Evolutionary conservation across 2,888 invertebrate genomes (phyloP), one percentile per base, ranked within the genome.

Genomic region (Ectemnius cavifrons): DNA sequence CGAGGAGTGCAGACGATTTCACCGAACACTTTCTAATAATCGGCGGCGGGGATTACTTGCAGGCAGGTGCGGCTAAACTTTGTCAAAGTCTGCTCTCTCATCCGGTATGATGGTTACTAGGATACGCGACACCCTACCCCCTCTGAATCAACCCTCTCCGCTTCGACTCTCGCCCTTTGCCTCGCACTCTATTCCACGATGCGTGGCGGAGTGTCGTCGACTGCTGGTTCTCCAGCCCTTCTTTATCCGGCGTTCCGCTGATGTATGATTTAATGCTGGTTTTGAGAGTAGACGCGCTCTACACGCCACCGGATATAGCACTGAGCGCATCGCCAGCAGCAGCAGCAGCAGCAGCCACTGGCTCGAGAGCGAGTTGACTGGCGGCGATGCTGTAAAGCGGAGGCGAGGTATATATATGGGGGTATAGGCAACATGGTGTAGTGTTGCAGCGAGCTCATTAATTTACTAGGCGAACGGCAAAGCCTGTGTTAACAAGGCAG

Each of bases 361-460:
- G 37, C 37, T 37, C 37, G 37, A 6, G 68, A 84, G 23, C 23
- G 23, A 3, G 23, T 23, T 23, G 75, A 82, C 72, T 74, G 77
- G 77, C 64, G 71, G 67, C 72, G 68, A 64, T 49, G 75, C 37
- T 8, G 5, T 58, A 63, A 75, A 72, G 73, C 72, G 67, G 66
- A 23, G 23, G 23, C 3, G 3, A 3, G 23, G 3, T 23, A 2
- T 23, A 2, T 23, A 23, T 23, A 23, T 23, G 23, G 18, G 63
- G 75, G 6, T 11, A 11, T 68, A 75, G 71, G 69, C 37, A 60
- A 85, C 78, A 86, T 82, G 86, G 89, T 88, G 89, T 87, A 88
- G 87, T 85, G 87, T 89, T 89, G 88, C 88, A 88, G 87, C 87
- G 89, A 88, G 88, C 89, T 89, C 88, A 90, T 90, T 90, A 89